phyloP scores from a whole-genome alignment of 2,797 vertebrate species.

The Falco naumanni region DNA sequence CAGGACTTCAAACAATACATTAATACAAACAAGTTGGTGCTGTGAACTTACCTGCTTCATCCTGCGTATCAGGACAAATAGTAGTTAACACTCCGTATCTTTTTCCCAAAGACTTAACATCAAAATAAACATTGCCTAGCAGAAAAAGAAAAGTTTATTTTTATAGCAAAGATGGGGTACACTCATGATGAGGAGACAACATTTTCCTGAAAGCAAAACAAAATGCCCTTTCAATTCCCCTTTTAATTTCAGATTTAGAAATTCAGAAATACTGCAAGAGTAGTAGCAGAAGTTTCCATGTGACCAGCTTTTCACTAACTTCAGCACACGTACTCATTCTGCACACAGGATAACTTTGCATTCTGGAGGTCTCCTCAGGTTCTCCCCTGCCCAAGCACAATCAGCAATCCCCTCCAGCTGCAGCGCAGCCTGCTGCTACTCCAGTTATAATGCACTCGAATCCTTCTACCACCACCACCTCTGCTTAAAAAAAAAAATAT shows the following conservation, averaged over 20 bases:
- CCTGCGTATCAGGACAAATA: conserved; percentile 35
- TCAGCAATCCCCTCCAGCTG: neutral
- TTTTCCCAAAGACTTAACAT: conserved; percentile 85
- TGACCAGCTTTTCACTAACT: neutral
- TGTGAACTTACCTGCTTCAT: conserved; percentile 80
- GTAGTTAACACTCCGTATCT: conserved; percentile 86
- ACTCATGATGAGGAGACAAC: neutral
- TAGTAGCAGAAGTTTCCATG: neutral
- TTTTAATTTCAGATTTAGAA: neutral
- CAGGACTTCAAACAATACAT: neutral
- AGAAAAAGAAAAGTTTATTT: conserved; percentile 35
- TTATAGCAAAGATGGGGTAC: neutral
- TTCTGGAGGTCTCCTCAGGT: neutral
- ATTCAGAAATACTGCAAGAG: neutral
- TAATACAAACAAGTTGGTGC: neutral
- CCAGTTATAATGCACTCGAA: neutral
- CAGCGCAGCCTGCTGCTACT: neutral
- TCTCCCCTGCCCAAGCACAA: neutral
- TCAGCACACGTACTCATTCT: neutral
- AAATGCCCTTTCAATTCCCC: neutral
- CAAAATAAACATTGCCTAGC: conserved; percentile 94
- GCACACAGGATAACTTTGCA: neutral
- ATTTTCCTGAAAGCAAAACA: neutral
- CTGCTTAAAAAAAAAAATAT: neutral
- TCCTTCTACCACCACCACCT: neutral